Base-by-base conservation (phyloP, 2,797 vertebrate genomes). In the Poecilia picta region DNA sequence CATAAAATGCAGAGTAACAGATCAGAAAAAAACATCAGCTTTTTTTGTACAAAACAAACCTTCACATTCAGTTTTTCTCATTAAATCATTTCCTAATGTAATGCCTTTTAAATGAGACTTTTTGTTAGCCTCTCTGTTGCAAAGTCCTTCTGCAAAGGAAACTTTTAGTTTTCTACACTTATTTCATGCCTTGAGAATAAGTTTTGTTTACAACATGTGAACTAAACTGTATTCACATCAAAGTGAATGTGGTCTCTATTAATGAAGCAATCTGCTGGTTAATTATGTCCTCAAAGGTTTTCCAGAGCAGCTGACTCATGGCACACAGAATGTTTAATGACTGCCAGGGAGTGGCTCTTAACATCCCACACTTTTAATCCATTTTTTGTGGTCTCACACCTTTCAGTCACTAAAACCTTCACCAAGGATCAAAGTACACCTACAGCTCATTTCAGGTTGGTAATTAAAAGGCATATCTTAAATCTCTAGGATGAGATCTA, bases 401-500 rank as follows among this genome's bases (percentile, higher is more conserved):
- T 83, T 77, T 73, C 47, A 74, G 43, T 64, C 72, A 81, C 73
- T 1, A 23, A 53, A 77, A 75, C 72, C 57, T 76, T 79, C 59
- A 12, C 49, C 13, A 45, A 39, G 76, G 81, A 83, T 83, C 76
- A 73, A 20, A 49, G 28, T 0, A 15, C 74, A 66, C 59, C 74
- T 70, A 41, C 28, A 76, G 74, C 73, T 82, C 46, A 76, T 28
- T 45, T 13, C 15, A 2, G 84, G 85, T 78, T 66, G 78, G 77
- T 70, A 74, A 88, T 85, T 87, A 81, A 81, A 85, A 87, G 77
- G 72, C 73, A n/a, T 72, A 72, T 77, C 64, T 72, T 71, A 20
- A 87, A 72, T 43, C 72, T 66, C 53, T 45, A 8, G 33, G 73
- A 43, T 36, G 74, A 82, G 47, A 77, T 89, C 85, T 83, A 83